These are phyloP conservation scores for Orientallactaga sibirica DNA, from an alignment of 2,797 vertebrate genomes.

Conservation along the genomic window DNA sequence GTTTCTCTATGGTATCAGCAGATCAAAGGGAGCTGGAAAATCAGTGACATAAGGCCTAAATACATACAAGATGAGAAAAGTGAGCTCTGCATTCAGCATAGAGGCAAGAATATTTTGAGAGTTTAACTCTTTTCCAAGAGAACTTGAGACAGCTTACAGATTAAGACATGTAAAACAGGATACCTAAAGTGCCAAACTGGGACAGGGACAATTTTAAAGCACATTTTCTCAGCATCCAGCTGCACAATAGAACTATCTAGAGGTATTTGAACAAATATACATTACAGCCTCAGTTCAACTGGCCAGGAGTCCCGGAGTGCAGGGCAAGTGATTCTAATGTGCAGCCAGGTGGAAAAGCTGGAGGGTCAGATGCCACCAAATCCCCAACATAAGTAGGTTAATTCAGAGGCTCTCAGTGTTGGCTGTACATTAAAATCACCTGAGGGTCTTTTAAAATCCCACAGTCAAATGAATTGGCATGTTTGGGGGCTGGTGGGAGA, in stretches of 20 bases:
- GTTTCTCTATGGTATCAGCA: neutral
- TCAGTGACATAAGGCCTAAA: neutral
- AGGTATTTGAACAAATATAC: neutral
- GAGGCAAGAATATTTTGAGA: neutral
- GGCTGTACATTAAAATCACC: neutral
- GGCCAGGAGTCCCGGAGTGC: neutral
- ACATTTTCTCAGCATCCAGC: neutral
- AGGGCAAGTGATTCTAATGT: neutral
- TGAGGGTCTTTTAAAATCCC: neutral
- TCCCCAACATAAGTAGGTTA: neutral
- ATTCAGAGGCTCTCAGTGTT: neutral
- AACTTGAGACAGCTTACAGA: constrained; percentile 1
- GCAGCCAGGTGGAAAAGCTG: neutral
- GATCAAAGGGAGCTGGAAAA: neutral
- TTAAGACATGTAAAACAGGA: neutral
- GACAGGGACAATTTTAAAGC: constrained; percentile 4
- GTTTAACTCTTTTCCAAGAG: constrained; percentile 1
- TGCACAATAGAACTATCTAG: neutral
- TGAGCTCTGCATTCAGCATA: neutral
- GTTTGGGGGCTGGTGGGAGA: neutral
- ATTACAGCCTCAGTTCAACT: neutral
- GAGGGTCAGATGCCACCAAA: neutral
- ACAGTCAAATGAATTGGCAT: neutral
- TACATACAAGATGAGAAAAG: neutral
- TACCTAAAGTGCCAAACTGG: neutral